Conservation (phyloP, 2,113 vertebrate genomes). For the Hirundichthys speculiger region DNA sequence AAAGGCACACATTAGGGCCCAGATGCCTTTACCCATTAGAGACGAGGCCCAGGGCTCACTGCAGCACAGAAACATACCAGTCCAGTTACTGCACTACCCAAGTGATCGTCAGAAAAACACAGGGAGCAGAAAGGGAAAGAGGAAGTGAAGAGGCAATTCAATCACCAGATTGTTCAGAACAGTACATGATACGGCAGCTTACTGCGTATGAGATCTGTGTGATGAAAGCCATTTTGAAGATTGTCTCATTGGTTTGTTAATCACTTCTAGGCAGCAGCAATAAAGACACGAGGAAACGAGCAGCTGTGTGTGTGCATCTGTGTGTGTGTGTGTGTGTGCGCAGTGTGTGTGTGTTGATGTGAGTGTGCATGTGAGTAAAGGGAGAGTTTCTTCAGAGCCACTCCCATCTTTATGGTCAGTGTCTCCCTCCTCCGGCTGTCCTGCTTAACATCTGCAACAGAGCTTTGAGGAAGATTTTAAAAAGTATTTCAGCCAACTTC, state of each 20-base stretch:
- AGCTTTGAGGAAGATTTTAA: no score
- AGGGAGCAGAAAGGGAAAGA: not conserved
- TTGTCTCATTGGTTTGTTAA: slow-evolving; percentile 42
- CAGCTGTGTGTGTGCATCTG: slow-evolving; percentile 14
- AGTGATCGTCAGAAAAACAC: slow-evolving; percentile 10
- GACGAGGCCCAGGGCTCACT: slow-evolving; percentile 21
- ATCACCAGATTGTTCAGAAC: slow-evolving; percentile 22
- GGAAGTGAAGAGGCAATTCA: slow-evolving; percentile 41
- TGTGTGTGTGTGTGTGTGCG: no score
- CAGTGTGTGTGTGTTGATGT: no score
- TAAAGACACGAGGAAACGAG: slow-evolving; percentile 13
- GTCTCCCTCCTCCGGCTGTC: no score
- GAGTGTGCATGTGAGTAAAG: slow-evolving; percentile 8
- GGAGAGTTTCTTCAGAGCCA: slow-evolving; percentile 18
- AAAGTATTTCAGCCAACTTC: no score
- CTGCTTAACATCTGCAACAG: no score
- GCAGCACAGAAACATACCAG: slow-evolving; percentile 25
- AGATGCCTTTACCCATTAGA: slow-evolving; percentile 7
- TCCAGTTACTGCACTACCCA: no score
- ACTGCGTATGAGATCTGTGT: slow-evolving; percentile 23
- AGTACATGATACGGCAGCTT: slow-evolving; percentile 21
- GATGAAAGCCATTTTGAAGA: slow-evolving; percentile 32
- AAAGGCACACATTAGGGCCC: no score
- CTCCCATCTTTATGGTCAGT: slow-evolving; percentile 37
- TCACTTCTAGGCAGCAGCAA: slow-evolving; percentile 18